phyloP scores from a whole-genome alignment of 2,113 vertebrate genomes.

The Macheiramphus alcinus region DNA sequence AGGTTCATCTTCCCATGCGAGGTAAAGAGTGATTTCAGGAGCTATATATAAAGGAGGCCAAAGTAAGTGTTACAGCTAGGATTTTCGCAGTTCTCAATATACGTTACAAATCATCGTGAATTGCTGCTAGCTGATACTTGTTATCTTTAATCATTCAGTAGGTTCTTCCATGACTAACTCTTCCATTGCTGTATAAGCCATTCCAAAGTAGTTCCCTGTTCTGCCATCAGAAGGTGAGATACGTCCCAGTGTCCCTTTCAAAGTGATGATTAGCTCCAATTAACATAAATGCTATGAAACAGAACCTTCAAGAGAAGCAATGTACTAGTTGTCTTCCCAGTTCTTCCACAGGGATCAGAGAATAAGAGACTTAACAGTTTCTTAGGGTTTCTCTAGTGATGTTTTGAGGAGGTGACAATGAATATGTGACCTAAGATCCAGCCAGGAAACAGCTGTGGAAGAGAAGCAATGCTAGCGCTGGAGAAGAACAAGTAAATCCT shows the following conservation, averaged over 20 bases:
- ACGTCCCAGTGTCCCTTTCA: background rate
- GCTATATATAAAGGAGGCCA: background rate
- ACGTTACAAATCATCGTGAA: background rate
- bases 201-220: background rate
- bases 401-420: background rate
- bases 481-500: background rate
- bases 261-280: background rate
- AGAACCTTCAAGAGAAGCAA: background rate
- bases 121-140: background rate
- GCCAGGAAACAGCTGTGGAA: background rate
- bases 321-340: background rate
- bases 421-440: background rate
- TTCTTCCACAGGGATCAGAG: background rate
- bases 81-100: background rate
- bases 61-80: background rate
- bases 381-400: background rate
- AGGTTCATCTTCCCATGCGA: constrained; percentile 55
- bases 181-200: background rate
- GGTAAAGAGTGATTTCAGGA: constrained; percentile 41
- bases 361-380: background rate
- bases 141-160: background rate
- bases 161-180: background rate
- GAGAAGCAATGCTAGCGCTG: background rate
- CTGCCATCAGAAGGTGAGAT: background rate
- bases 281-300: background rate